Percentiles rank a stretch among this genome's conserved stretches.
Evolutionary conservation across 1,140 invertebrate species (phyloP).

Genomic region (Dermatophagoides farinae): DNA sequence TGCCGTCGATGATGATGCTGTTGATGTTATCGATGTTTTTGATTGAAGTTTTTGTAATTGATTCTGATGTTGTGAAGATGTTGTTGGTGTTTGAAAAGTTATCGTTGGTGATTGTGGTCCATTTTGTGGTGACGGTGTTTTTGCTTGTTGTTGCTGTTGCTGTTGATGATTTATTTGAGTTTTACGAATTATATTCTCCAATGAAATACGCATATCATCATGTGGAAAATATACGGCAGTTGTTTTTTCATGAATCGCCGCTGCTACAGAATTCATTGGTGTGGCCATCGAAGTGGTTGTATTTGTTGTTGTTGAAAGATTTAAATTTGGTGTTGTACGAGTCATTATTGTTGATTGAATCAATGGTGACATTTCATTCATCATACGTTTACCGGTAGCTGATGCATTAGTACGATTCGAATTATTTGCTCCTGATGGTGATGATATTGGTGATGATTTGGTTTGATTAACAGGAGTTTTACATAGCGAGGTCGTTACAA

Average conservation of each 20-base stretch:
- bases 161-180: neutral
- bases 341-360: no score
- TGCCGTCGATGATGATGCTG: neutral
- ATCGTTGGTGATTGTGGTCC: neutral
- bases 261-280: no score
- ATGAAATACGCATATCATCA: no score
- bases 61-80: neutral
- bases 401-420: neutral
- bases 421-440: neutral
- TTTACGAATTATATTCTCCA: neutral
- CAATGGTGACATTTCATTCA: no score
- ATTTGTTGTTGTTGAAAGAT: no score
- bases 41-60: neutral
- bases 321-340: no score
- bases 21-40: neutral
- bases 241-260: no score
- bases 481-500: no score
- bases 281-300: no score
- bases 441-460: neutral
- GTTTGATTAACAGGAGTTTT: neutral
- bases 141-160: neutral
- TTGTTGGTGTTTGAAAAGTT: neutral
- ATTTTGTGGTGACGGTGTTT: neutral
- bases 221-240: no score
- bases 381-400: no score